These are phyloP conservation scores for Cydia splendana DNA, from an alignment of 1,140 invertebrate genomes.

Conservation along the genomic window DNA sequence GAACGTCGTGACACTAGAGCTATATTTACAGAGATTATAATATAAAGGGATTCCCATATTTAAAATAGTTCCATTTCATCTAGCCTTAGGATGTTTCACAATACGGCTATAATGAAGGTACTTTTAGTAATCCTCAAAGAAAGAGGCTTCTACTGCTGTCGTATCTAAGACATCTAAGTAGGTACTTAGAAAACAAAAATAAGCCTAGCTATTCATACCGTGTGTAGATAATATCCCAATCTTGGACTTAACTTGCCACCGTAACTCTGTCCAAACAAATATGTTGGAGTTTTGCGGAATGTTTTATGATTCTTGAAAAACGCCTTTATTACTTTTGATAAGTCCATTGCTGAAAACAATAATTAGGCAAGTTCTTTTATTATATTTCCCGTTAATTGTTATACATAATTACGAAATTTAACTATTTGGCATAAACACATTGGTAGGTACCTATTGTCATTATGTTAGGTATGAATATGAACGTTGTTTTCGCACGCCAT, in stretches of 20 bases:
- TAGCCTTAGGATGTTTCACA: background rate
- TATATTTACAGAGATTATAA: no score
- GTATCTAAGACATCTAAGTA: no score
- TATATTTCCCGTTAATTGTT: no score
- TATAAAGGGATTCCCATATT: no score
- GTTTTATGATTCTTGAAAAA: conserved; percentile 80
- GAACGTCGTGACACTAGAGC: no score
- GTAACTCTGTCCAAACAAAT: conserved; percentile 86
- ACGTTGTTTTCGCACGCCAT: no score
- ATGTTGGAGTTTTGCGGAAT: conserved; percentile 83
- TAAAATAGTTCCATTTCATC: no score
- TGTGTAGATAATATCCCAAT: conserved; percentile 78
- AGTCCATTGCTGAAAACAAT: conserved; percentile 60
- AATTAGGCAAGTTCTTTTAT: no score
- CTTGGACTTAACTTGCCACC: conserved; percentile 86
- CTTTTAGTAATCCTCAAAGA: background rate
- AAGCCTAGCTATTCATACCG: conserved; percentile 52
- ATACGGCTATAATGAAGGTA: background rate
- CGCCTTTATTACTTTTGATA: conserved; percentile 61
- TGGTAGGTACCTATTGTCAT: no score
- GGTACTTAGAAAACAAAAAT: conserved; percentile 31
- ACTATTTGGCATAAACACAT: no score
- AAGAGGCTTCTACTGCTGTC: background rate
- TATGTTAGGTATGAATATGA: no score
- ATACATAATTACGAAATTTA: no score